Conservation (phyloP, 2,113 vertebrate species). For the Crotophaga sulcirostris region DNA sequence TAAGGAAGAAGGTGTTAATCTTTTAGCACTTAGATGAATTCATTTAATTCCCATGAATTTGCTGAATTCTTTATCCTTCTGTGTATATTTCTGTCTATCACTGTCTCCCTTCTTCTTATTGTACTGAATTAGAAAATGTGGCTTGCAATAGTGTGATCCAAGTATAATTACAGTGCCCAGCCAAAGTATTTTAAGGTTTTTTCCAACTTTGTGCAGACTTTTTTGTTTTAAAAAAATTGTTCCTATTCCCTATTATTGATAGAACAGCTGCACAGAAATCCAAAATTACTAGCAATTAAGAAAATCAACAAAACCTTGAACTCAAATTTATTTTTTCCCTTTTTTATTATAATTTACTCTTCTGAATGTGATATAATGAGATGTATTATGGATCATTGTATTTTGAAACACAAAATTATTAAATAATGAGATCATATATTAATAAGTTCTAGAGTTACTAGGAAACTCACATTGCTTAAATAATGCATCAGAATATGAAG, state of each 20-base stretch:
- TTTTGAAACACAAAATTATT: slow-evolving; percentile 18
- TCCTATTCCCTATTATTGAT: background rate
- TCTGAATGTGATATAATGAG: background rate
- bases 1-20: background rate
- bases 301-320: background rate
- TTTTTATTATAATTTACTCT: background rate
- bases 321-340: background rate
- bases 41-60: background rate
- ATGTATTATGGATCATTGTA: background rate
- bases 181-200: background rate
- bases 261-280: background rate
- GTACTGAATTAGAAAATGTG: background rate
- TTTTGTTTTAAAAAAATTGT: background rate
- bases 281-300: background rate
- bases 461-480: background rate
- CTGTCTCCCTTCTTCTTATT: background rate
- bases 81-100: background rate
- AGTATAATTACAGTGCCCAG: background rate
- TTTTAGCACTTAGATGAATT: background rate
- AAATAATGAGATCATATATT: background rate
- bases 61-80: background rate
- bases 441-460: background rate
- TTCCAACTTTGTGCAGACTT: background rate
- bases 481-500: slow-evolving; percentile 4
- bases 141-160: background rate